These are phyloP conservation scores for Agonopterix subpropinquella DNA, from an alignment of 2,888 invertebrate genomes.

Conservation along the genomic window DNA sequence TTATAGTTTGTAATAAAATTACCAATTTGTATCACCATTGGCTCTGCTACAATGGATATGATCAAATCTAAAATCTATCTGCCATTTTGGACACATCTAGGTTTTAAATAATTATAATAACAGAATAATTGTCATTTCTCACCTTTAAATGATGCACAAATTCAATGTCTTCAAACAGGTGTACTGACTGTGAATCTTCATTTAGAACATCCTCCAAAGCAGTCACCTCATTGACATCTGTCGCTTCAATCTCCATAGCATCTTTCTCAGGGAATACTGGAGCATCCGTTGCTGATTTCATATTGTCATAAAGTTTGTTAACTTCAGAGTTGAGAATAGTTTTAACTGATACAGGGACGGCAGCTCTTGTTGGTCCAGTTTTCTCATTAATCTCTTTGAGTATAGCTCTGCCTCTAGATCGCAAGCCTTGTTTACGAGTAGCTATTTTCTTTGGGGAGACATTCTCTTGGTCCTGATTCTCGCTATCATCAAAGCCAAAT, in stretches of 20 bases:
- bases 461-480: constrained; percentile 53
- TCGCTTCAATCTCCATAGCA: constrained; percentile 18
- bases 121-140: constrained; percentile 6
- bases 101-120: too few relatives aligned
- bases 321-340: constrained; percentile 33
- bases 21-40: too few relatives aligned
- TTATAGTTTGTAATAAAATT: too few relatives aligned
- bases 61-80: too few relatives aligned
- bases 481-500: constrained; percentile 68
- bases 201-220: neutral
- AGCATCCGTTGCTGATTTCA: constrained; percentile 45
- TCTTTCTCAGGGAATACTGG: constrained; percentile 37
- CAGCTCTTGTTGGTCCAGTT: constrained; percentile 39
- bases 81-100: too few relatives aligned
- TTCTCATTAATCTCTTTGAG: constrained; percentile 48
- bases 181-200: constrained; percentile 47
- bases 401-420: constrained; percentile 35
- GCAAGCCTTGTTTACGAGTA: constrained; percentile 29
- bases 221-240: constrained; percentile 24
- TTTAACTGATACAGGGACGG: constrained; percentile 36
- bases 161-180: constrained; percentile 67
- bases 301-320: constrained; percentile 39
- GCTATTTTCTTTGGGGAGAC: constrained; percentile 43
- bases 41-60: too few relatives aligned
- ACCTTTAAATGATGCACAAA: constrained; percentile 61